Evolutionary conservation across 2,888 invertebrate genomes (phyloP).

Genomic region (Poecilus cupreus): DNA sequence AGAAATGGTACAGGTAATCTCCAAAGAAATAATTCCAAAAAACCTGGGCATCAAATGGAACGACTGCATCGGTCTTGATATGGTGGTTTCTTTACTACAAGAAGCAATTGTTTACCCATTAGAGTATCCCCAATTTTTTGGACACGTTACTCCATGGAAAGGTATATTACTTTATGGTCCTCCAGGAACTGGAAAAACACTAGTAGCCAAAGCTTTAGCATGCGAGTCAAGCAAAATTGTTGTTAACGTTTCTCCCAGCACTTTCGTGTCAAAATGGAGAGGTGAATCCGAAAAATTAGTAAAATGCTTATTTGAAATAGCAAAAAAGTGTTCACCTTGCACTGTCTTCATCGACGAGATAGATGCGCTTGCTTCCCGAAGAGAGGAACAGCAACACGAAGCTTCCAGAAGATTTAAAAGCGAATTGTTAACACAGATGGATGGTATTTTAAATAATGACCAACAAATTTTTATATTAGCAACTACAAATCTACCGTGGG

Average conservation of each 20-base stretch:
- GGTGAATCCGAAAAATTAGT: conserved; percentile 97
- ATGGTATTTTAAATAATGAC: conserved; percentile 80
- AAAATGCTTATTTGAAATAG: conserved; percentile 91
- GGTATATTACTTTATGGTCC: conserved; percentile 84
- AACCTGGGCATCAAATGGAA: conserved; percentile 85
- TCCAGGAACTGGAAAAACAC: conserved; percentile 89
- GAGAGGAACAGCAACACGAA: conserved; percentile 85
- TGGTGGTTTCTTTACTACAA: conserved; percentile 85
- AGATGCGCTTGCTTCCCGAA: conserved; percentile 85
- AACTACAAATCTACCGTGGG: conserved; percentile 96
- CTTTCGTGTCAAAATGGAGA: conserved; percentile 95
- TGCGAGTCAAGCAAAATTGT: conserved; percentile 87
- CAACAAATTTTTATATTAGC: conserved; percentile 85
- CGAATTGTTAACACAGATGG: conserved; percentile 90
- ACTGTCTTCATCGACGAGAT: conserved; percentile 96
- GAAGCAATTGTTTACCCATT: conserved; percentile 91
- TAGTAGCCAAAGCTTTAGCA: conserved; percentile 92
- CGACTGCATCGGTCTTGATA: conserved; percentile 85
- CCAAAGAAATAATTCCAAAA: conserved; percentile 76
- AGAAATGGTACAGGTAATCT: conserved; percentile 80
- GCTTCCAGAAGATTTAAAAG: conserved; percentile 91
- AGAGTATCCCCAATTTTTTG: conserved; percentile 83
- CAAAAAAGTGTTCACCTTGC: conserved; percentile 88
- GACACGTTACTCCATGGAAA: conserved; percentile 85
- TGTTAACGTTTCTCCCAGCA: conserved; percentile 93